phyloP scores from a whole-genome alignment of 2,797 vertebrate genomes.

The Onychomys leucogaster region DNA sequence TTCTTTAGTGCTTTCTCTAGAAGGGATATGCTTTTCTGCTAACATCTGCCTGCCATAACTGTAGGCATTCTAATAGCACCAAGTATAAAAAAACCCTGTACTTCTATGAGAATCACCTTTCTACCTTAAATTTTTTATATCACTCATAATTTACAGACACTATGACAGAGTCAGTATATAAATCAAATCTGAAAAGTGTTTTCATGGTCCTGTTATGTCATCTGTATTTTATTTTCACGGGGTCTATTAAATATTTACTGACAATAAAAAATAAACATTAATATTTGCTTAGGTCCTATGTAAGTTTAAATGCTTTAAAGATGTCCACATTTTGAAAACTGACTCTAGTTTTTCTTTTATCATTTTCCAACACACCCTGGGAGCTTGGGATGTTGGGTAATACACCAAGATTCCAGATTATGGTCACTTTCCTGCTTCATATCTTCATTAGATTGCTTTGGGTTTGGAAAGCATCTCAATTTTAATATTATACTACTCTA shows the following conservation, averaged over 20 bases:
- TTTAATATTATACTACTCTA: not conserved
- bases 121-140: not conserved
- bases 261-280: slow-evolving; percentile 25
- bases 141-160: not conserved
- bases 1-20: not conserved
- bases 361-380: not conserved
- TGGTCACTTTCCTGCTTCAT: not conserved
- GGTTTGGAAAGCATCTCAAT: not conserved
- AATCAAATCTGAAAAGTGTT: not conserved
- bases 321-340: not conserved
- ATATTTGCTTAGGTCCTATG: not conserved
- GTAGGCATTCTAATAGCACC: not conserved
- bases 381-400: not conserved
- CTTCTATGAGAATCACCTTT: not conserved
- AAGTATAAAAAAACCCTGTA: not conserved
- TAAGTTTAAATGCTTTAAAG: not conserved
- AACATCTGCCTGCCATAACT: not conserved
- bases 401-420: not conserved
- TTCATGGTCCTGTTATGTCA: not conserved
- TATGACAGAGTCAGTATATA: not conserved
- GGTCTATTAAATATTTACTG: slow-evolving; percentile 5
- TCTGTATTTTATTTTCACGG: not conserved
- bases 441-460: not conserved
- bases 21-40: not conserved
- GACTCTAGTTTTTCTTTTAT: not conserved